Evolutionary conservation across 2,797 vertebrate species (phyloP), one percentile per base, ranked within the genome.

Genomic region (Microctenopoma stevenorrisi): DNA sequence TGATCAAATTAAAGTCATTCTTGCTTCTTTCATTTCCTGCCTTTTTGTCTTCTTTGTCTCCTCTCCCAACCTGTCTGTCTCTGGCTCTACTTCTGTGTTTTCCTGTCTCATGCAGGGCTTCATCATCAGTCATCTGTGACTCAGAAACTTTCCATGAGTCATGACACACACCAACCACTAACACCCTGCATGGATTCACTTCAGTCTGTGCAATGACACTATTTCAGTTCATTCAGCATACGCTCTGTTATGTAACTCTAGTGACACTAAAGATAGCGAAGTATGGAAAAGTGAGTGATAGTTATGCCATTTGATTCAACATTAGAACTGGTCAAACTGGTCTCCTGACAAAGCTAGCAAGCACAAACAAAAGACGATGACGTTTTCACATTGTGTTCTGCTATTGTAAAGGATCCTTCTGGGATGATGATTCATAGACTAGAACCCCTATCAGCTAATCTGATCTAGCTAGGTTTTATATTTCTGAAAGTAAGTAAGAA

Each of bases 131-230:
- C 55, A 60, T 64, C 58, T 63, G 57, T 80, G 78, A 72, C 65
- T 78, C 72, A 74, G 44, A 52, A 74, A 66, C 50, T 82, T 76
- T 68, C 79, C 78, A 77, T 77, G 76, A 82, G 63, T 72, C 69
- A 71, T 60, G 57, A 59, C 37, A 50, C 49, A 48, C n/a, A 43
- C 38, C 22, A 48, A 38, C 44, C 54, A 54, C 43, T 61, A 56
- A 43, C 58, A 59, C 18, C 4, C 55, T 38, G 38, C 70, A 26
- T 72, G 70, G 52, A 22, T 63, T 61, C 58, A 50, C 58, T 59
- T 54, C 59, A 55, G 16, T 53, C 42, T 26, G 42, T 4, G 11
- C 33, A 25, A 13, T 52, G 62, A 63, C 58, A 54, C 16, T 33
- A 38, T 48, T 50, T 64, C 33, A 58, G 11, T 61, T 71, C 44